phyloP scores from a whole-genome alignment of 2,888 invertebrate genomes.

The Epinotia brunnichana region DNA sequence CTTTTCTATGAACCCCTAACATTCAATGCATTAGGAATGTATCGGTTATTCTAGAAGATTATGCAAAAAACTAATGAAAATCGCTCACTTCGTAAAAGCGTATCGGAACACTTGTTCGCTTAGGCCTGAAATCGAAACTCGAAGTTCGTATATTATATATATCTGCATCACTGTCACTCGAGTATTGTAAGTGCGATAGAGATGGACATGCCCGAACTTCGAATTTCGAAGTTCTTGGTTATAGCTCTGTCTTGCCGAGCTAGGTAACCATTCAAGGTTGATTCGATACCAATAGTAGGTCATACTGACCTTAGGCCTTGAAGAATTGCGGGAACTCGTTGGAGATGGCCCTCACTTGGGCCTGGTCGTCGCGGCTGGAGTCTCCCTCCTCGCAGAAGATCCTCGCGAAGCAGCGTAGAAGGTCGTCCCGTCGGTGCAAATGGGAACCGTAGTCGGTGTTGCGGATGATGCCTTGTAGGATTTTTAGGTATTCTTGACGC shows the following conservation, averaged over 20 bases:
- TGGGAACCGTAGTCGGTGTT: conserved; percentile 92
- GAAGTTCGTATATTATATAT: no score
- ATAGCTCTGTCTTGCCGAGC: not conserved
- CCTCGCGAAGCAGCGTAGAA: conserved; percentile 92
- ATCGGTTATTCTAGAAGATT: conserved; percentile 23
- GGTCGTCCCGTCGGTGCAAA: conserved; percentile 90
- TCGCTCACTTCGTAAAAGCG: conserved; percentile 20
- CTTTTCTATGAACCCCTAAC: conserved; percentile 1
- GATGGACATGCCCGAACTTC: no score
- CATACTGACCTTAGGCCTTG: conserved; percentile 79
- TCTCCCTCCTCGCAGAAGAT: conserved; percentile 93
- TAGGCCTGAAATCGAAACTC: no score
- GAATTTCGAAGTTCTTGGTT: no score
- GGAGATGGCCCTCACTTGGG: conserved; percentile 90
- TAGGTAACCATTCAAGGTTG: conserved; percentile 23
- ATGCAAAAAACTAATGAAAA: conserved; percentile 12
- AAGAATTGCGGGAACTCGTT: conserved; percentile 93
- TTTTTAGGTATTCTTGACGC: conserved; percentile 90
- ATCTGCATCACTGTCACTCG: no score
- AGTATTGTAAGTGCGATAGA: no score
- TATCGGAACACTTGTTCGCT: conserved; percentile 16
- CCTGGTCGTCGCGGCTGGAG: conserved; percentile 89
- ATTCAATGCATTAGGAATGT: conserved; percentile 27
- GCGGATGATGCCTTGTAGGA: conserved; percentile 91
- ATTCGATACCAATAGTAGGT: conserved; percentile 3